Evolutionary conservation across 2,888 invertebrate genomes (phyloP).

Genomic region (Pseudolycoriella hygida): DNA sequence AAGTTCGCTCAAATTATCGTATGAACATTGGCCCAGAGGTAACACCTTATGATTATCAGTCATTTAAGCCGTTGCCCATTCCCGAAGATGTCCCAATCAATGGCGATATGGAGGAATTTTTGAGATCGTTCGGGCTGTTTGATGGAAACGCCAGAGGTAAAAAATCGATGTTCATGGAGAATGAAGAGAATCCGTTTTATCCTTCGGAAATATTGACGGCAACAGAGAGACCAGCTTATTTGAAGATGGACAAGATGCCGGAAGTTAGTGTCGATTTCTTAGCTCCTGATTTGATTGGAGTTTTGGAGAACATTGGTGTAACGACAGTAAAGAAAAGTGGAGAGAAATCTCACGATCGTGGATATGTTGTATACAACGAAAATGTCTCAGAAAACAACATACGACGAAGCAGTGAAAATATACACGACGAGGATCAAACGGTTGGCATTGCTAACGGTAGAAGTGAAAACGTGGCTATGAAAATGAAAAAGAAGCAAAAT

Average conservation of each 20-base stretch:
- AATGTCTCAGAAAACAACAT: conserved; percentile 1
- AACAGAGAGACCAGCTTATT: not conserved
- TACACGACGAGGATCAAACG: no score
- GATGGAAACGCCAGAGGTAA: conserved; percentile 16
- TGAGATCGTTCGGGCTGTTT: conserved; percentile 28
- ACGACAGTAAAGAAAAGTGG: conserved; percentile 10
- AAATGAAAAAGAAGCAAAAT: conserved; percentile 4
- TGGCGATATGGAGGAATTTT: conserved; percentile 25
- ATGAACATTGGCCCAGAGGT: conserved; percentile 13
- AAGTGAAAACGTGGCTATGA: conserved; percentile 5
- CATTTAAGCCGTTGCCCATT: conserved; percentile 27
- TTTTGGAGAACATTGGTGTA: conserved; percentile 24
- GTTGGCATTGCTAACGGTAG: no score
- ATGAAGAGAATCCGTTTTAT: not conserved
- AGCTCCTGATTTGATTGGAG: conserved; percentile 21
- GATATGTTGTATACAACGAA: not conserved
- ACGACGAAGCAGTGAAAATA: no score
- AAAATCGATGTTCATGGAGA: not conserved
- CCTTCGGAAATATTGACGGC: not conserved
- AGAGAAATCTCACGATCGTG: not conserved
- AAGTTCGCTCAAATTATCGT: not conserved
- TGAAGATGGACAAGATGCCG: conserved; percentile 10
- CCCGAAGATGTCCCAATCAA: conserved; percentile 15
- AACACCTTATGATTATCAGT: conserved; percentile 22
- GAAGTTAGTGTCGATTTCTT: conserved; percentile 22